Percentiles rank a stretch among this genome's conserved stretches.
Evolutionary conservation across 2,888 invertebrate genomes (phyloP).

Genomic region (Ichneumon xanthorius): DNA sequence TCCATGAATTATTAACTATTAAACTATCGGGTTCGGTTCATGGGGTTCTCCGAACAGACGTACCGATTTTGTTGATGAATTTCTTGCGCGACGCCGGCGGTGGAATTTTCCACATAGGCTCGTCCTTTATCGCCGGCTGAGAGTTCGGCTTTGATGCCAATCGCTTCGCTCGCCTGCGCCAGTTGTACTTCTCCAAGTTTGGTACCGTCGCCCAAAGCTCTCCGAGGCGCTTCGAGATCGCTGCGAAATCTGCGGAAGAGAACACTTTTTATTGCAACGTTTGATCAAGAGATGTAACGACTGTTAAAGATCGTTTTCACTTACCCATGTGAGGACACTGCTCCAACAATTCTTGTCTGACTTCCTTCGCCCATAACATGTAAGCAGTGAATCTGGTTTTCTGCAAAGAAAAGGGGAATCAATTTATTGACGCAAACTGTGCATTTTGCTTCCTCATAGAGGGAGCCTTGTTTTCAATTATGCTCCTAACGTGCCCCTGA

Average conservation of each 20-base stretch:
- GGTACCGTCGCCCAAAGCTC: conserved; percentile 95
- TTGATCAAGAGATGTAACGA: neutral
- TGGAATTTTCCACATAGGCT: conserved; percentile 81
- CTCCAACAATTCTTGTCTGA: conserved; percentile 90
- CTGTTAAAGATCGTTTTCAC: conserved; percentile 42
- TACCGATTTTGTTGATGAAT: conserved; percentile 85
- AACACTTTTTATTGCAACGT: neutral
- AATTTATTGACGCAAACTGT: conserved; percentile 20
- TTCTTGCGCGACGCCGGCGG: conserved; percentile 83
- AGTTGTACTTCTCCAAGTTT: conserved; percentile 89
- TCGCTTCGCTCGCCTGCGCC: conserved; percentile 94
- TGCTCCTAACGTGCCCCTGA: neutral
- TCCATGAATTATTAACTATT: no score
- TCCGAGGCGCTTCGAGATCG: conserved; percentile 93
- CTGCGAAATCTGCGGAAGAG: conserved; percentile 89
- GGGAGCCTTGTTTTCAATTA: neutral
- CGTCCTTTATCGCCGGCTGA: conserved; percentile 78
- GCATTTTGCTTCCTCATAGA: neutral
- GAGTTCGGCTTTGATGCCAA: conserved; percentile 85
- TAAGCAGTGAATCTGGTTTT: conserved; percentile 94
- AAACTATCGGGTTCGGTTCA: neutral
- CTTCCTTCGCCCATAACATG: conserved; percentile 95
- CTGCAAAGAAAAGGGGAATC: conserved; percentile 78
- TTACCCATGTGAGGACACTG: conserved; percentile 91
- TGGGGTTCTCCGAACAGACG: conserved; percentile 60